These are phyloP conservation scores for Mantis religiosa DNA, from an alignment of 2,888 invertebrate species.

Conservation along the genomic window DNA sequence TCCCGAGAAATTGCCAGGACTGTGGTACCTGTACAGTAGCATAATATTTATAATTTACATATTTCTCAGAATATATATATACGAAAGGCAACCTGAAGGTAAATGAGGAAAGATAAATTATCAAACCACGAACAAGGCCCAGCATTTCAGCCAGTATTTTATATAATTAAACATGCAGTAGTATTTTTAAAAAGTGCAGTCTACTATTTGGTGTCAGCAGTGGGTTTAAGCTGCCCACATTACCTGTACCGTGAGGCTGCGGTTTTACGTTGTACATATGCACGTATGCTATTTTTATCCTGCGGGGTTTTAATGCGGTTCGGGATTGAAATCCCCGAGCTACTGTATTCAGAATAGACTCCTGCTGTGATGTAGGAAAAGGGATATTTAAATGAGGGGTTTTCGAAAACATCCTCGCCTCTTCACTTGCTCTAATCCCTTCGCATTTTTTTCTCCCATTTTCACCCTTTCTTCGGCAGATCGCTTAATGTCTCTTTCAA, in stretches of 20 bases:
- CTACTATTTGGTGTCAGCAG: background rate
- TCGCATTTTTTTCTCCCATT: background rate
- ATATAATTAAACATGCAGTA: too few relatives aligned
- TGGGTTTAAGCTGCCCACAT: background rate
- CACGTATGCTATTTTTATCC: background rate
- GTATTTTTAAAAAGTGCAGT: too few relatives aligned
- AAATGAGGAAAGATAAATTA: too few relatives aligned
- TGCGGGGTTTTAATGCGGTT: background rate
- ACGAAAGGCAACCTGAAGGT: too few relatives aligned
- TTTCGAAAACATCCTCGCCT: background rate
- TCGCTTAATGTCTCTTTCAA: background rate
- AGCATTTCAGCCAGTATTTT: too few relatives aligned
- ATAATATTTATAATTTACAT: too few relatives aligned
- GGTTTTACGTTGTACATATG: background rate
- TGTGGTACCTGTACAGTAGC: too few relatives aligned
- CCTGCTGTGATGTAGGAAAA: background rate
- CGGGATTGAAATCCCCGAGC: background rate
- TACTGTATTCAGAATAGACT: background rate
- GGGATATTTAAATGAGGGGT: background rate
- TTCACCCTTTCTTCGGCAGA: background rate
- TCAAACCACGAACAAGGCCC: too few relatives aligned
- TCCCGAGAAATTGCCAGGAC: too few relatives aligned
- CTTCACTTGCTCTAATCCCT: background rate
- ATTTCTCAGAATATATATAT: too few relatives aligned
- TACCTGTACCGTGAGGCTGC: background rate